These are phyloP conservation scores for Maconellicoccus hirsutus DNA, from an alignment of 1,140 invertebrate genomes.

Conservation along the genomic window DNA sequence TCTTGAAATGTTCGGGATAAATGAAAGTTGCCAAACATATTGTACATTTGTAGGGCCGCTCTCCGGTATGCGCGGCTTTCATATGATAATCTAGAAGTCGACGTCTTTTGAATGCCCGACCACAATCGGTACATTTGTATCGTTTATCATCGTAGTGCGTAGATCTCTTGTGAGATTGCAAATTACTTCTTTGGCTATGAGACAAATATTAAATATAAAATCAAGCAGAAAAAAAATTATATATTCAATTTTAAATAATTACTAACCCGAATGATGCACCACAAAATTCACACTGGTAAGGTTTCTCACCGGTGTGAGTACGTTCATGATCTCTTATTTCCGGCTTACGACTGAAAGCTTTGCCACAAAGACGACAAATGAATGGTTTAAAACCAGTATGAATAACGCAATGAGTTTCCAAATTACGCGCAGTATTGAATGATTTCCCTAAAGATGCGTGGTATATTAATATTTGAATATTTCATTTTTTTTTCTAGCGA, in stretches of 20 bases:
- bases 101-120: conserved; percentile 59
- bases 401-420: conserved; percentile 59
- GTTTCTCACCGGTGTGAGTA: conserved; percentile 75
- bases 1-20: conserved; percentile 72
- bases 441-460: conserved; percentile 45
- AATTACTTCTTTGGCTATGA: conserved; percentile 59
- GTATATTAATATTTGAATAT: background rate
- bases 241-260: no score
- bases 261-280: conserved; percentile 49
- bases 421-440: conserved; percentile 59
- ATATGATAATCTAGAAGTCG: conserved; percentile 66
- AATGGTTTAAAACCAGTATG: conserved; percentile 59
- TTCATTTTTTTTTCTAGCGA: background rate
- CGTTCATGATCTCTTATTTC: conserved; percentile 66
- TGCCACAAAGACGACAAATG: conserved; percentile 54
- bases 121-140: conserved; percentile 54
- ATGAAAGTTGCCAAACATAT: conserved; percentile 64
- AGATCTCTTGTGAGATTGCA: conserved; percentile 63
- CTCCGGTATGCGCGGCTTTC: conserved; percentile 65
- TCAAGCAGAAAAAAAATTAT: no score
- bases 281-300: conserved; percentile 69
- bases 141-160: conserved; percentile 66
- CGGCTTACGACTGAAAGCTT: conserved; percentile 58
- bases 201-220: no score
- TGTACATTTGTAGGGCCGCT: conserved; percentile 60